phyloP scores from a whole-genome alignment of 2,888 invertebrate species.

The Folsomia candida region DNA sequence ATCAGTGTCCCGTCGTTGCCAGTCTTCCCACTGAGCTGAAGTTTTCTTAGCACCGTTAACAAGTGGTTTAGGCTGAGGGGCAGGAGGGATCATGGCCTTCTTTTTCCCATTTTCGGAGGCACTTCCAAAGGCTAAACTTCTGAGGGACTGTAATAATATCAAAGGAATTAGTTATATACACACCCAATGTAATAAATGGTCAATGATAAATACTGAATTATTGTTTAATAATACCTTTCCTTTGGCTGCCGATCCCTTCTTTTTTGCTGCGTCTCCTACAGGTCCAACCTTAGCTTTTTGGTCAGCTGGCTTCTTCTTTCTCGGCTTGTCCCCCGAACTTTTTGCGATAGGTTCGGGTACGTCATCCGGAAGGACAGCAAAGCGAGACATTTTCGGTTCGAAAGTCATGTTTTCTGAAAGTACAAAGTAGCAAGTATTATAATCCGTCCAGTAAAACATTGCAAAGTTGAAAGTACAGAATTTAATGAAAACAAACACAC shows the following conservation, averaged over 20 bases:
- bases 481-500: too few species aligned
- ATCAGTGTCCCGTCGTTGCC: slow-evolving; percentile 70
- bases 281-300: not conserved
- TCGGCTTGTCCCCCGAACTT: slow-evolving; percentile 32
- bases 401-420: slow-evolving; percentile 47
- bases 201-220: not conserved
- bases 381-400: slow-evolving; percentile 39
- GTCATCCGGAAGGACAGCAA: slow-evolving; percentile 47
- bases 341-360: slow-evolving; percentile 46
- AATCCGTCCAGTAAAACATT: too few species aligned
- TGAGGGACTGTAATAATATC: slow-evolving; percentile 20
- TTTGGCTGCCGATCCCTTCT: not conserved
- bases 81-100: slow-evolving; percentile 14
- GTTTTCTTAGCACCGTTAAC: slow-evolving; percentile 5
- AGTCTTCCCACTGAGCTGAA: slow-evolving; percentile 64
- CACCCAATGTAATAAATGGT: not conserved
- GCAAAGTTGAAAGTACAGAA: too few species aligned
- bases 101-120: slow-evolving; percentile 27
- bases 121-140: slow-evolving; percentile 43
- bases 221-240: too few species aligned
- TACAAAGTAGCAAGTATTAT: too few species aligned
- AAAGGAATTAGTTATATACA: not conserved
- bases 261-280: not conserved
- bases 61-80: not conserved
- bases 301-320: slow-evolving; percentile 24